Evolutionary conservation across 2,888 invertebrate species (phyloP), one percentile per base, ranked within the genome.

Genomic region (Rhaphigaster nebulosa): DNA sequence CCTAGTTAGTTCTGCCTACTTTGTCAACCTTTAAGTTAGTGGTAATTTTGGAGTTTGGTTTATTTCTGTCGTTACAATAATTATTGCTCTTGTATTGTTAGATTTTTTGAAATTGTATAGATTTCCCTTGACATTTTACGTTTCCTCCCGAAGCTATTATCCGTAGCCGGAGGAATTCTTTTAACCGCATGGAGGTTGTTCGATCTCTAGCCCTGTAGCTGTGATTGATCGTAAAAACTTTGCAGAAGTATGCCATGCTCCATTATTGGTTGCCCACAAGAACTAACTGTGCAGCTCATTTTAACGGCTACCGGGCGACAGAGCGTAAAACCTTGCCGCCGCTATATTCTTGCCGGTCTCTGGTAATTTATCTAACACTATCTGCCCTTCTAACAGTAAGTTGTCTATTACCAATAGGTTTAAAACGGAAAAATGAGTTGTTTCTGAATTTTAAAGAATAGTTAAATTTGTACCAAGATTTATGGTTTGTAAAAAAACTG

Each of bases 211-310:
- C 70, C 23, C 70, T 76, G 70, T 38, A 76, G 34, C 70, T 76
- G 70, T 76, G 38, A 76, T 76, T 76, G 70, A 76, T 76, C 20
- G 45, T 84, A 84, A 84, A 84, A 84, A 84, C 12, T 84, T 84
- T 84, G 84, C 84, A 84, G n/a, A 84, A 84, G 70, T 76, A 76
- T 76, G 70, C 84, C 41, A n/a, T 84, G 84, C 45, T 84, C 84
- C 45, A 84, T 84, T 84, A 84, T 84, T 84, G 84, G 84, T 84
- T 84, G 84, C 10, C 84, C 84, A 50, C 84, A 84, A 84, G 45
- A 84, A 45, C 45, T 84, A 84, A 84, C 84, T 84, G 84, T 84
- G 45, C 18, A 84, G 84, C 84, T 84, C 84, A 50, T 84, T 84
- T 84, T 84, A 84, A 84, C 84, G 84, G 84, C 84, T 84, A 45